Evolutionary conservation across 2,888 invertebrate genomes (phyloP), one percentile per base, ranked within the genome.

Genomic region (Dolomedes plantarius): DNA sequence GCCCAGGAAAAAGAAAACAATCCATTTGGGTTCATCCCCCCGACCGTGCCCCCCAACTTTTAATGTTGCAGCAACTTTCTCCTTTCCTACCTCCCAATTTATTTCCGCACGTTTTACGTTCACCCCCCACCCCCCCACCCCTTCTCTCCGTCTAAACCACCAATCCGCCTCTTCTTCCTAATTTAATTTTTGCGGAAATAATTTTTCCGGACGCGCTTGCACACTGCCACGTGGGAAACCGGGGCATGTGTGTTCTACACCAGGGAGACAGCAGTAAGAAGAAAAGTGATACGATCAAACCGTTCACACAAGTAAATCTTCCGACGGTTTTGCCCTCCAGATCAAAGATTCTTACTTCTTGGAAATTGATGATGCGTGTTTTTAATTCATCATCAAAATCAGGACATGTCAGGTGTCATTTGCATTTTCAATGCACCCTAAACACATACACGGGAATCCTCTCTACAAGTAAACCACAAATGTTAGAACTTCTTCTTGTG

Each of bases 131-230:
- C 29, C 36, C 27, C 1, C 71, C 11, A 27, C 32, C 41, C 5
- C 0, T 1, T 32, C 16, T 16, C 67, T 32, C 29, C 28, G 32
- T 28, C 68, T 68, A 56, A 19, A 56, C 56, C 56, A 56, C 56
- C 56, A 23, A 56, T 56, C 67, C 67, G 6, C 31, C 32, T 19
- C 31, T 56, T 23, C n/a, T 39, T 28, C 56, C 73, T 77, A 83
- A 83, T 83, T 83, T 77, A 77, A 83, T 83, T 83, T 83, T 83
- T 56, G 29, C 77, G 23, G 73, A 46, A 50, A 50, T 67, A 39
- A 46, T 68, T 56, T 56, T 29, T 36, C n/a, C 39, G 64, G 32
- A 28, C 67, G 32, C 36, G 50, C 62, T 13, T 29, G 41, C 29
- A 19, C n/a, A 29, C 29, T 27, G 19, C 27, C 29, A 39, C 36